Evolutionary conservation across 2,888 invertebrate species (phyloP).

Genomic region (Parnassius mnemosyne): DNA sequence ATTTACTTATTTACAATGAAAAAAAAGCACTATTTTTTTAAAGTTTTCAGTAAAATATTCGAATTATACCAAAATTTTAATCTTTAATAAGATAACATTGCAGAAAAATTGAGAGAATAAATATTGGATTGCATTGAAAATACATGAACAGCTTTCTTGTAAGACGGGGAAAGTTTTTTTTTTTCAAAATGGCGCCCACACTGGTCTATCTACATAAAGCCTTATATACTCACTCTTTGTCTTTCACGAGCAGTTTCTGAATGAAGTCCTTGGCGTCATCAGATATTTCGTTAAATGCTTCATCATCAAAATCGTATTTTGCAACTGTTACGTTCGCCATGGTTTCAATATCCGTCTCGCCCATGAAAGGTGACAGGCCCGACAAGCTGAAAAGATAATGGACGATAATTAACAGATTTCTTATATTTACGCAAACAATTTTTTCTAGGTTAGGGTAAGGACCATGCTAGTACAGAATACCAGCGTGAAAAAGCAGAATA

Average conservation of each 20-base stretch:
- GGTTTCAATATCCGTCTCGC: conserved; percentile 97
- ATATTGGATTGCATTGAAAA: no score
- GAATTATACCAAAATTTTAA: no score
- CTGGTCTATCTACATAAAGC: conserved; percentile 6
- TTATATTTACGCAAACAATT: not conserved
- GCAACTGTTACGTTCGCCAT: conserved; percentile 99
- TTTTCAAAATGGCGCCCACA: conserved; percentile 21
- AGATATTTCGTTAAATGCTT: conserved; percentile 96
- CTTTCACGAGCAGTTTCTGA: conserved; percentile 92
- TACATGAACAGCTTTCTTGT: no score
- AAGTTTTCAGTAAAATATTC: no score
- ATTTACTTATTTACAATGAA: not conserved
- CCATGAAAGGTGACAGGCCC: conserved; percentile 99
- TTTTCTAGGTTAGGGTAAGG: not conserved
- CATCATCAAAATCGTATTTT: conserved; percentile 98
- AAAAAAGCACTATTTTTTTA: no score
- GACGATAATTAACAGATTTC: not conserved
- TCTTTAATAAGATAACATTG: no score
- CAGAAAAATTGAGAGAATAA: no score
- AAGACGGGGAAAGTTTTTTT: not conserved
- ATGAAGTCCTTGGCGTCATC: conserved; percentile 98
- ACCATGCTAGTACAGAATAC: no score
- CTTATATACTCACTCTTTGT: conserved; percentile 88
- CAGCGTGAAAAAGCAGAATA: no score
- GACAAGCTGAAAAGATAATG: conserved; percentile 85